Evolutionary conservation across 1,140 invertebrate genomes (phyloP).

Genomic region (Drosophila grimshawi): DNA sequence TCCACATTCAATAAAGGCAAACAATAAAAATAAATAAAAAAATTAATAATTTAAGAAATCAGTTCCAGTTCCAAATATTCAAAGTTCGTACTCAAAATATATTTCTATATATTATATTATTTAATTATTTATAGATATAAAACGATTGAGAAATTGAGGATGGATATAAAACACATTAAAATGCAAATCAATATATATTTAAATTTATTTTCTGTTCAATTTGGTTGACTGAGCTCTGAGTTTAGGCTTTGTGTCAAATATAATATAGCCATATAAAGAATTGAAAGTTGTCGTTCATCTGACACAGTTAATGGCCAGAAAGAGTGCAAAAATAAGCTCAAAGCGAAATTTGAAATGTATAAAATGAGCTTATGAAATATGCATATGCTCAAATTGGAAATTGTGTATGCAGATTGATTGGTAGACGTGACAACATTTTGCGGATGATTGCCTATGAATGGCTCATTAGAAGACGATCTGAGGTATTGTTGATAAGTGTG

Average conservation of each 20-base stretch:
- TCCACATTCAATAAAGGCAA: no score
- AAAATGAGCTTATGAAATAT: conserved; percentile 41
- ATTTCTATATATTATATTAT: no score
- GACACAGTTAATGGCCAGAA: conserved; percentile 58
- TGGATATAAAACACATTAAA: no score
- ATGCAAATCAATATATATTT: background rate
- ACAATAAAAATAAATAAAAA: no score
- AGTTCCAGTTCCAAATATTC: no score
- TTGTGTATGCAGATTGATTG: conserved; percentile 30
- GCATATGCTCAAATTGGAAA: conserved; percentile 35
- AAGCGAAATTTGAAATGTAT: conserved; percentile 22
- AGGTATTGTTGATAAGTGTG: background rate
- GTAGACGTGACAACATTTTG: conserved; percentile 6
- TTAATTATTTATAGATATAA: no score
- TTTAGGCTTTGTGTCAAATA: conserved; percentile 46
- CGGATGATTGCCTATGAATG: conserved; percentile 39
- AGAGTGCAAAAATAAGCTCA: conserved; percentile 51
- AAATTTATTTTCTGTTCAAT: conserved; percentile 23
- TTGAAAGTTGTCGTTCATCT: conserved; percentile 58
- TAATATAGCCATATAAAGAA: conserved; percentile 44
- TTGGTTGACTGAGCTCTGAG: conserved; percentile 26
- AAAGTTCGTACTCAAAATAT: no score
- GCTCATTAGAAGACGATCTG: conserved; percentile 30
- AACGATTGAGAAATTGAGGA: no score
- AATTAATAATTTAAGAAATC: no score